Evolutionary conservation across 2,113 vertebrate species (phyloP).

Genomic region (Neodon shergylaensis): DNA sequence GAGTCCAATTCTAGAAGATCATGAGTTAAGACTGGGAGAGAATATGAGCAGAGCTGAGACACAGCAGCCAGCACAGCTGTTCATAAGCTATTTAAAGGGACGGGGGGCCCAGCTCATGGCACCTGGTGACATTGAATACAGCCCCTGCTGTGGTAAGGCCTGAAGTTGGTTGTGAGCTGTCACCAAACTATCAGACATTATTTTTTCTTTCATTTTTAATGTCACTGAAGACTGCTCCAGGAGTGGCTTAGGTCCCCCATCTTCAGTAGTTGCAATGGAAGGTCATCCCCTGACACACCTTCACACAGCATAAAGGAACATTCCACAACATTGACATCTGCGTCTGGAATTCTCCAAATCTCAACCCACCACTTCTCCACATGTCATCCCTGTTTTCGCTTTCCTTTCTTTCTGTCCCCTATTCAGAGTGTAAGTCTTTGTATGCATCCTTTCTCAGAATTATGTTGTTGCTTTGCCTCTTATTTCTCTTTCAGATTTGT

Average conservation of each 20-base stretch:
- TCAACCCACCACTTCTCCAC: neutral
- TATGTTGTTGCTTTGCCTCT: neutral
- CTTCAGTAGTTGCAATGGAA: neutral
- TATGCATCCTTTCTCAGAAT: neutral
- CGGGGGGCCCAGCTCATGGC: fast-evolving
- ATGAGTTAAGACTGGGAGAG: neutral
- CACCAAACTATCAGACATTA: no score
- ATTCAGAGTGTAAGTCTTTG: neutral
- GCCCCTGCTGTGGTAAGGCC: neutral
- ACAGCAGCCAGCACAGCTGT: neutral
- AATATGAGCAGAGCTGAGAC: neutral
- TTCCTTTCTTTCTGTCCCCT: neutral
- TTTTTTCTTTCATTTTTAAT: neutral
- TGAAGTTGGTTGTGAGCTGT: neutral
- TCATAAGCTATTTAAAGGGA: neutral
- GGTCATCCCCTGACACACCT: neutral
- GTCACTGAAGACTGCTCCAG: neutral
- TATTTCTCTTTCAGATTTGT: neutral
- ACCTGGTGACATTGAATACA: neutral
- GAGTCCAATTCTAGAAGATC: neutral
- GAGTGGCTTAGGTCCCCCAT: neutral
- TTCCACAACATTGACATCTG: neutral
- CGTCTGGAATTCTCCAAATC: neutral
- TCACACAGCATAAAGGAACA: neutral
- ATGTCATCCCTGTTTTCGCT: neutral